Evolutionary conservation across 2,113 vertebrate species (phyloP), one percentile per base, ranked within the genome.

Genomic region (Clarias magur): DNA sequence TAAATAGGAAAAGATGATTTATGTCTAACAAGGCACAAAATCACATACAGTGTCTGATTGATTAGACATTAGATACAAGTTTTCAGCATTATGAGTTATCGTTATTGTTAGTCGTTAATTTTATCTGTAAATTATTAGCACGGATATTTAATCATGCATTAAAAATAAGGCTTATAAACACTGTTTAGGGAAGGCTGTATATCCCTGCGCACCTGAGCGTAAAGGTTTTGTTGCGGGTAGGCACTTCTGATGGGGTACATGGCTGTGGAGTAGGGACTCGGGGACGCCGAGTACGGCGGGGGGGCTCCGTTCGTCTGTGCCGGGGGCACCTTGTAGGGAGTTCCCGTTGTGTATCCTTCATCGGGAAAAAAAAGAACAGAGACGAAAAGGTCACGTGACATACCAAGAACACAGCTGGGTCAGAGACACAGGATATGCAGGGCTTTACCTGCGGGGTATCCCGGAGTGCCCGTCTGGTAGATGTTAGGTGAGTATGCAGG

Each of bases 191-290:
- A 6, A 53, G 0, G 13, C 9, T 17, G 16, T 19, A 19, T 6
- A n/a, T 9, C 0, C 3, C 0, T 4, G 90, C 95, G 83, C 94
- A 99, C 98, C 98, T 99, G 98, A 93, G 98, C 94, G 91, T 99
- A 99, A 90, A 99, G 92, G 95, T 99, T 99, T 95, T 97, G 97
- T 96, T 99, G 98, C 88, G 98, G 98, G 91, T 99, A 99, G 97
- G 98, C 98, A 99, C 98, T 99, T 97, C 98, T 97, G 95, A 99
- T 99, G 83, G 98, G 98, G 94, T 99, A 99, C 97, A 99, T 98
- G 75, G 98, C 97, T 48, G 98, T 98, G 8, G 96, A 98, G 94
- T 99, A 99, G 0, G 98, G 98, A 80, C 96, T 98, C 0, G 98
- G 98, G 42, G 97, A 97, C 0, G 97, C 97, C 70, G 98, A 99